A percentile compares a stretch with the other conserved stretches of the same genome.
These are phyloP conservation scores for Saturnia japonica DNA, from an alignment of 2,888 invertebrate species.

Conservation along the genomic window DNA sequence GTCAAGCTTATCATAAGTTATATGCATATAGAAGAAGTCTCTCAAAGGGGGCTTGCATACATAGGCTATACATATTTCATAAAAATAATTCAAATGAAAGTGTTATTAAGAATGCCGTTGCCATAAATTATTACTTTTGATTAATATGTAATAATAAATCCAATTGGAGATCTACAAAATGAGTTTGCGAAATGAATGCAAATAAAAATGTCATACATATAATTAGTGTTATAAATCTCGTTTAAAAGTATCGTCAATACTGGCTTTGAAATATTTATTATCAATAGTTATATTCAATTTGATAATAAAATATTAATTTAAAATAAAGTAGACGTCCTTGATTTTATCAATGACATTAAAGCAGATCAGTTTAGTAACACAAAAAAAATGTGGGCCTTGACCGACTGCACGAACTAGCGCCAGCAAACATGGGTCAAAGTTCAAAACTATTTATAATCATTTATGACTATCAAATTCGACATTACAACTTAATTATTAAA, in stretches of 20 bases:
- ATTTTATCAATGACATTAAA: conserved; percentile 38
- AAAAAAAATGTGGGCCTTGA: conserved; percentile 55
- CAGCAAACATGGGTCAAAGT: conserved; percentile 51
- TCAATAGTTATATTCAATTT: conserved; percentile 10
- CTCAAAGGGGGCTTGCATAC: conserved; percentile 24
- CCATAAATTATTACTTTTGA: no score
- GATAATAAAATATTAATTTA: conserved; percentile 23
- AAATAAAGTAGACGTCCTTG: conserved; percentile 37
- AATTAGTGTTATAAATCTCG: conserved; percentile 29
- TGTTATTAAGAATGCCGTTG: not conserved
- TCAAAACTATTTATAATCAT: conserved; percentile 64
- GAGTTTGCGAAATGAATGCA: conserved; percentile 10
- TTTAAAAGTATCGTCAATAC: not conserved
- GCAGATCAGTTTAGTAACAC: conserved; percentile 42
- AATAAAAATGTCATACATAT: conserved; percentile 35
- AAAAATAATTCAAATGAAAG: not conserved
- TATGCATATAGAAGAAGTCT: conserved; percentile 41
- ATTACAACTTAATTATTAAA: conserved; percentile 30
- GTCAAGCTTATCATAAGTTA: conserved; percentile 46
- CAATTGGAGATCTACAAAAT: not conserved
- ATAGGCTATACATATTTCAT: not conserved
- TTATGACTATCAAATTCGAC: conserved; percentile 50
- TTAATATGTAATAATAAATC: not conserved
- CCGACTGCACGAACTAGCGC: conserved; percentile 43
- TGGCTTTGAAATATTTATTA: conserved; percentile 3